These are phyloP conservation scores for Lycaon pictus DNA, from an alignment of 2,113 vertebrate genomes.

Conservation along the genomic window DNA sequence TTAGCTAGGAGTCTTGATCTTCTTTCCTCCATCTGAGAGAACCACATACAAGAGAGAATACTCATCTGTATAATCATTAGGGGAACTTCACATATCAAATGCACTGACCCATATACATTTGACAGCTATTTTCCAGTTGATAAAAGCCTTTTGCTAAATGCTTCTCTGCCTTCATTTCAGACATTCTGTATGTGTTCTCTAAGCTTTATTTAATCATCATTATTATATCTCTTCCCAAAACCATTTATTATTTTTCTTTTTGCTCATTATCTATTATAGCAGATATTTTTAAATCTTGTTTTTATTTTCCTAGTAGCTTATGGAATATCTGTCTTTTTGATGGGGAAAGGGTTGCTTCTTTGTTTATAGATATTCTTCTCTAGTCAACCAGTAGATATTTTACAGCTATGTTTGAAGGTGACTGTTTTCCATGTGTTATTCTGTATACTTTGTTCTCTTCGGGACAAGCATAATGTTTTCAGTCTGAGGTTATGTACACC, in stretches of 20 bases:
- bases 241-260: not conserved
- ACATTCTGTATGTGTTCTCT: not conserved
- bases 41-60: rapidly evolving
- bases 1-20: not conserved
- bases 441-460: not conserved
- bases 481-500: not conserved
- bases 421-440: not conserved
- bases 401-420: not conserved
- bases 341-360: not conserved
- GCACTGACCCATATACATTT: not conserved
- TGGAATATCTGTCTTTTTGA: not conserved
- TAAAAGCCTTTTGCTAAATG: not conserved
- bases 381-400: not conserved
- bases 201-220: not conserved
- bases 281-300: not conserved
- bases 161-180: not conserved
- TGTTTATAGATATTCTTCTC: not conserved
- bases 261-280: not conserved
- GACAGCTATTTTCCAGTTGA: not conserved
- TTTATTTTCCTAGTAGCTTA: not conserved
- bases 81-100: not conserved
- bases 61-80: not conserved
- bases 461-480: not conserved
- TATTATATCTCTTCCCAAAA: not conserved
- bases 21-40: not conserved